A percentile compares a stretch with the other conserved stretches of the same genome.
These are phyloP conservation scores for Enteromius argenteus DNA, from an alignment of 2,797 vertebrate genomes.

Conservation along the genomic window DNA sequence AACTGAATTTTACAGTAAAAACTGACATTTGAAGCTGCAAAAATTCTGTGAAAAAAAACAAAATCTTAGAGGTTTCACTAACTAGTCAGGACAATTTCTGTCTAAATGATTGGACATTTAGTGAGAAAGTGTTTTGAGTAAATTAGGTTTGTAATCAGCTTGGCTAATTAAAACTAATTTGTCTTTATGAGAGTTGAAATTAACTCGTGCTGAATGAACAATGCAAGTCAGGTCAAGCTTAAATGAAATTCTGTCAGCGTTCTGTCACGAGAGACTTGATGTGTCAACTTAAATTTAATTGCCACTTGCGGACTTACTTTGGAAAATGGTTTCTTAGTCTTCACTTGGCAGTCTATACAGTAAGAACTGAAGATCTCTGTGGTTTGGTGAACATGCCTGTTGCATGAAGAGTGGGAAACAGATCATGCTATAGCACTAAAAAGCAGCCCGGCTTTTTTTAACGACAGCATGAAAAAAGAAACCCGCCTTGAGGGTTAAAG, in stretches of 20 bases:
- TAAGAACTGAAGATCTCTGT: constrained; percentile 34
- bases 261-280: constrained; percentile 12
- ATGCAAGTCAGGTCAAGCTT: background rate
- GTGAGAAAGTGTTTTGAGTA: background rate
- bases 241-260: background rate
- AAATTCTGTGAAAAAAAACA: background rate
- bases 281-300: constrained; percentile 19
- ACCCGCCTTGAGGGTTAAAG: constrained; percentile 30
- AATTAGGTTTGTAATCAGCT: background rate
- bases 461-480: constrained; percentile 49
- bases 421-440: constrained; percentile 38
- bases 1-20: no score
- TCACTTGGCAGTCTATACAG: constrained; percentile 40
- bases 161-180: constrained; percentile 12
- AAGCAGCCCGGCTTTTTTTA: constrained; percentile 45
- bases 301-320: constrained; percentile 6
- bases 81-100: background rate
- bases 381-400: constrained; percentile 48
- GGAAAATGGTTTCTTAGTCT: constrained; percentile 12
- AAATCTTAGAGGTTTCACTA: background rate
- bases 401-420: constrained; percentile 48
- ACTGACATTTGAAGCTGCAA: no score
- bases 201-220: background rate
- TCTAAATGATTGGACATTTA: background rate
- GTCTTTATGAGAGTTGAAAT: background rate